Percentiles rank a stretch among this genome's conserved stretches.
Evolutionary conservation across 2,797 vertebrate species (phyloP).

Genomic region (Argya squamiceps): DNA sequence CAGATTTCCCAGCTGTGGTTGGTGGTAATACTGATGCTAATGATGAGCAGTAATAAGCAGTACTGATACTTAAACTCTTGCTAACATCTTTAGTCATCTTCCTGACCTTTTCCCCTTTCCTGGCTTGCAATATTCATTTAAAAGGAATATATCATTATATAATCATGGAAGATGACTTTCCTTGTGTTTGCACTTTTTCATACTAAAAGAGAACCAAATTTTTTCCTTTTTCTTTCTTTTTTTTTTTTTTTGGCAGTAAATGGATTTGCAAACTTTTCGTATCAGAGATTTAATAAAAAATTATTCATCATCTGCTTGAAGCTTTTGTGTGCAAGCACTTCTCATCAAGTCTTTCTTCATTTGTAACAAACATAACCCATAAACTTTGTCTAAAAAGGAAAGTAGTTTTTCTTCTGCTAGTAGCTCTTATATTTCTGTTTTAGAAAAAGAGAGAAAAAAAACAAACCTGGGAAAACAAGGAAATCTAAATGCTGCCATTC

Average conservation of each 20-base stretch:
- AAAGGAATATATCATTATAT: slow-evolving; percentile 15
- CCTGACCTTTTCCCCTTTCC: slow-evolving; percentile 19
- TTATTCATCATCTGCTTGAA: slow-evolving; percentile 29
- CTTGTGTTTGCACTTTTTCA: slow-evolving; percentile 12
- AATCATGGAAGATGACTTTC: slow-evolving; percentile 10
- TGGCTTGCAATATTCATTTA: slow-evolving; percentile 1
- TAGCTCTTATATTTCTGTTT: background rate
- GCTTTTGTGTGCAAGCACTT: slow-evolving; percentile 36
- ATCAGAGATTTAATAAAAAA: slow-evolving; percentile 48
- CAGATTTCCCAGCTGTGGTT: background rate
- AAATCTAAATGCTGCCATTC: background rate
- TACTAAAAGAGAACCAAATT: background rate
- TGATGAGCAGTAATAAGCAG: background rate
- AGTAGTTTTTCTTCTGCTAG: slow-evolving; percentile 41
- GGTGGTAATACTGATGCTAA: background rate
- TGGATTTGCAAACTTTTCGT: background rate
- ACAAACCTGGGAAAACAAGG: background rate
- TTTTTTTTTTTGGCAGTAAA: background rate
- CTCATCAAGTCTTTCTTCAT: slow-evolving; percentile 8
- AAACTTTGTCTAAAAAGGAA: slow-evolving; percentile 50
- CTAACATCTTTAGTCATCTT: background rate
- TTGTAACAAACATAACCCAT: slow-evolving; percentile 42
- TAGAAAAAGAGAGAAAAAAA: background rate
- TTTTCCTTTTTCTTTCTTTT: background rate
- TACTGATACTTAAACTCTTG: slow-evolving; percentile 20